These are phyloP conservation scores for Hippocampus barbouri DNA, from an alignment of 2,113 vertebrate species.

Conservation along the genomic window DNA sequence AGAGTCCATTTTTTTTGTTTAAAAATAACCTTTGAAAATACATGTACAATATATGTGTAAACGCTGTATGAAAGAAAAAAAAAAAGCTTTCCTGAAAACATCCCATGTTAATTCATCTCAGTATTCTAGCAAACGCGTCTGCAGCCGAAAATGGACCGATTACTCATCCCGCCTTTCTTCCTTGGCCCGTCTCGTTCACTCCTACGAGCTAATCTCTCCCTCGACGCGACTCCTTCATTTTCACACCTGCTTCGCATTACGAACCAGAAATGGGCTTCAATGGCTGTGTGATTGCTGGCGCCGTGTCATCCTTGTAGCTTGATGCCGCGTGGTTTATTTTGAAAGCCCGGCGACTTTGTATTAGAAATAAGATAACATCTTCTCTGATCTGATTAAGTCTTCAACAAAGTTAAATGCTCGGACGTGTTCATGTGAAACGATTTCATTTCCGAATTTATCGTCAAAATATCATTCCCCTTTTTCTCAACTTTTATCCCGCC, in stretches of 20 bases:
- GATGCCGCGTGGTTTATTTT: not conserved
- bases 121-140: not conserved
- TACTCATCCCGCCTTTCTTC: not conserved
- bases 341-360: not conserved
- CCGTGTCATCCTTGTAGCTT: not conserved
- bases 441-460: not conserved
- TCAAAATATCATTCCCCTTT: not conserved
- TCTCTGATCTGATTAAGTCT: not conserved
- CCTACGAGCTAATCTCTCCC: not conserved
- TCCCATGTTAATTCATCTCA: not conserved
- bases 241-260: constrained; percentile 2
- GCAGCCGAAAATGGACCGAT: no score
- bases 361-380: constrained; percentile 2
- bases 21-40: no score
- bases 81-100: not conserved
- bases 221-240: not conserved
- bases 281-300: not conserved
- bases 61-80: not conserved
- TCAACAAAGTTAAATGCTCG: not conserved
- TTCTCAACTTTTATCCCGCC: not conserved
- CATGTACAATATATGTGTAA: no score
- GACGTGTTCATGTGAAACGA: not conserved
- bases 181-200: not conserved
- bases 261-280: not conserved
- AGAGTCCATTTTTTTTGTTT: no score